These are phyloP conservation scores for Calameuta idolon DNA, from an alignment of 2,888 invertebrate species.

Conservation along the genomic window DNA sequence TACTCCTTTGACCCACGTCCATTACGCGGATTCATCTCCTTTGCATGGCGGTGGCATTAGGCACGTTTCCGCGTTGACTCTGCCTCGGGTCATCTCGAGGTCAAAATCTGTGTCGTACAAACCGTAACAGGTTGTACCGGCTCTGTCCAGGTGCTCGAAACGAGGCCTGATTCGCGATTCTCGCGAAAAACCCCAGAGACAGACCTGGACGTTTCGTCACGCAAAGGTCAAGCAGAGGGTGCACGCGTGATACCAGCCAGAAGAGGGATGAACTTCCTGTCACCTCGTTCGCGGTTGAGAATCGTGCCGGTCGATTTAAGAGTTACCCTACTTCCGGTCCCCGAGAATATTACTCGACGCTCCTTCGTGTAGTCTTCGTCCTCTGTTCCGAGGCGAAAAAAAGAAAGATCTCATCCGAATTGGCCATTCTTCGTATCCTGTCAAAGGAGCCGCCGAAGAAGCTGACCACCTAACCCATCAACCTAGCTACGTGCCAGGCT, in stretches of 20 bases:
- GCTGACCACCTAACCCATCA: conserved; percentile 26
- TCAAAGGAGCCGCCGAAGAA: conserved; percentile 24
- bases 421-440: conserved; percentile 12
- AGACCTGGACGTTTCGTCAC: background rate
- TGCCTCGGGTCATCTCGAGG: conserved; percentile 51
- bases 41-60: conserved; percentile 19
- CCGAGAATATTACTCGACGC: background rate
- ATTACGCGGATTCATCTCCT: conserved; percentile 14
- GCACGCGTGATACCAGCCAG: background rate
- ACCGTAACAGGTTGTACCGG: conserved; percentile 59
- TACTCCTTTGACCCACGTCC: conserved; percentile 40
- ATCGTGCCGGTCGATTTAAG: background rate
- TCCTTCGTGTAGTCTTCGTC: background rate
- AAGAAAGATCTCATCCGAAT: background rate
- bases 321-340: background rate
- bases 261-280: background rate
- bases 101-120: conserved; percentile 54
- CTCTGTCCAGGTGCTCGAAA: conserved; percentile 43
- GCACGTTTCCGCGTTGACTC: conserved; percentile 25
- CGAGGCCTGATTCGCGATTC: background rate
- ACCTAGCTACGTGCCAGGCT: conserved; percentile 42
- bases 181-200: background rate
- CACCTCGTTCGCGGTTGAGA: background rate
- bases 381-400: background rate
- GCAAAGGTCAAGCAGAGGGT: background rate